Conservation (phyloP, 2,113 vertebrate genomes). For the Chionodraco myersi region DNA sequence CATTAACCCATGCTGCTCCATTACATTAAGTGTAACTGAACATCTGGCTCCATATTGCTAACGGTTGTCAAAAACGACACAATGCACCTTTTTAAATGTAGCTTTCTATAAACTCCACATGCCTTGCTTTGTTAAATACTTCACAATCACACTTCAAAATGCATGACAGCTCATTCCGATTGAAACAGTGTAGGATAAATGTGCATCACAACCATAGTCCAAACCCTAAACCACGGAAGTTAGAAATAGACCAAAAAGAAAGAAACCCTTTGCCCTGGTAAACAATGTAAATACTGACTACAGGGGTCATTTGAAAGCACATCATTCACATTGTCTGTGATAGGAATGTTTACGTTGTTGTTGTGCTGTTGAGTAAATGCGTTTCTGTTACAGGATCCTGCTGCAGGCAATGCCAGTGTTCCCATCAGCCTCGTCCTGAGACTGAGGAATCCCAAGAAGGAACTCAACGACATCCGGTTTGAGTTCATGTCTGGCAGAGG, state of each 20-base stretch:
- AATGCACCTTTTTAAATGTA: neutral
- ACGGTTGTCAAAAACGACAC: neutral
- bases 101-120: neutral
- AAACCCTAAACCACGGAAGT: too few species aligned
- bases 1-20: too few species aligned
- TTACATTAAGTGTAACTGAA: too few species aligned
- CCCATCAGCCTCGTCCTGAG: slow-evolving; percentile 95
- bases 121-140: too few species aligned
- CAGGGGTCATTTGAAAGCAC: neutral
- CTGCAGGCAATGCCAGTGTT: slow-evolving; percentile 81
- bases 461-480: slow-evolving; percentile 98
- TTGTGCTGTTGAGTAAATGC: neutral
- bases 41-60: too few species aligned
- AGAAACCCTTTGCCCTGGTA: neutral
- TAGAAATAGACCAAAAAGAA: too few species aligned
- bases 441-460: slow-evolving; percentile 98
- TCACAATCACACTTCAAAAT: too few species aligned
- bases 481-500: slow-evolving; percentile 99
- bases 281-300: neutral
- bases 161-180: neutral
- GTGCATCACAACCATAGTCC: too few species aligned
- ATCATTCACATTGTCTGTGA: neutral
- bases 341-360: neutral
- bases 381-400: slow-evolving; percentile 75
- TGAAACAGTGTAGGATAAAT: too few species aligned